Conservation (phyloP, 2,888 invertebrate species). For the Drosophila demipolita region DNA sequence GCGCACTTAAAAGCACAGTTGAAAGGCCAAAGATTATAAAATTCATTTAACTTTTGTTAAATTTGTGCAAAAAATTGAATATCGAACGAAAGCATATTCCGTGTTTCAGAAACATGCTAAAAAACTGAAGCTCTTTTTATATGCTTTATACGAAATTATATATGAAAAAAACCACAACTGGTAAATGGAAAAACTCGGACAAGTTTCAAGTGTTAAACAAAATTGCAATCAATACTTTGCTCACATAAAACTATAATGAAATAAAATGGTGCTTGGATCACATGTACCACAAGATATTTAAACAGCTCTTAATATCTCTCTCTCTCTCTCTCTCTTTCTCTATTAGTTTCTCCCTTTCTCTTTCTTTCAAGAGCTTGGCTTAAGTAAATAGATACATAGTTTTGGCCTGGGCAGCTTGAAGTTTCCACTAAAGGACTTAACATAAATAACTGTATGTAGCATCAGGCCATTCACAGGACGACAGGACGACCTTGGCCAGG, state of each 20-base stretch:
- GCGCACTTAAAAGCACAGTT: conserved; percentile 33
- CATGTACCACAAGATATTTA: background rate
- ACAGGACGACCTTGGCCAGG: conserved; percentile 53
- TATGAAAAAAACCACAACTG: background rate
- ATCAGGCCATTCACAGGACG: conserved; percentile 20
- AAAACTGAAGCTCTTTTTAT: background rate
- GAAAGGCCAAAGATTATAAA: conserved; percentile 10
- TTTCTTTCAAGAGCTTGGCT: background rate
- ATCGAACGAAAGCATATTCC: background rate
- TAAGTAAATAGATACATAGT: background rate
- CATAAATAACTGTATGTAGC: conserved; percentile 27
- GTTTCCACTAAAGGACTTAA: conserved; percentile 9
- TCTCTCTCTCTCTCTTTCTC: background rate
- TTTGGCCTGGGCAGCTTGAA: background rate
- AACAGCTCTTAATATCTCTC: background rate
- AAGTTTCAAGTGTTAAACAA: background rate
- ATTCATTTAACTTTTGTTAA: background rate
- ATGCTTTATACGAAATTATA: background rate
- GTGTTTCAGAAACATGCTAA: background rate
- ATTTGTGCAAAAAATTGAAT: background rate
- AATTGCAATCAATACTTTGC: background rate
- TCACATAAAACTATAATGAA: background rate
- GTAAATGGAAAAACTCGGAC: background rate
- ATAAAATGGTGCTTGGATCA: background rate
- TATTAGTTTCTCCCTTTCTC: background rate